Base-by-base conservation (phyloP, 2,113 vertebrate species). In the Cyanistes caeruleus region DNA sequence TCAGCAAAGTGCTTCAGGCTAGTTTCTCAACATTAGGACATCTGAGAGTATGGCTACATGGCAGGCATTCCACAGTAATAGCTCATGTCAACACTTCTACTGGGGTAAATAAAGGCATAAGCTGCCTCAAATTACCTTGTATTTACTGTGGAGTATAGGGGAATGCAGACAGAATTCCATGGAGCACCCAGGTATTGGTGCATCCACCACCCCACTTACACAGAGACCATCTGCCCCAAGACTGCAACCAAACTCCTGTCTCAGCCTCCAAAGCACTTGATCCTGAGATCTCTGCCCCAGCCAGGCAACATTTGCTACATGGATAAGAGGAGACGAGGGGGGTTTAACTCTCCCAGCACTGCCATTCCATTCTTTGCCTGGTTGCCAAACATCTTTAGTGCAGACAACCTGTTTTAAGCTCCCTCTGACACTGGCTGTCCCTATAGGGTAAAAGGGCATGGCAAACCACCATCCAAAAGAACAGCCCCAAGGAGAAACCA, bases 61-160 rank as follows among this genome's bases (percentile, higher is more conserved):
- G 78, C 48, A 85, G 65, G 62, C 74, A 93, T 89, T 91, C 90
- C 70, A 73, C 2, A 2, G 53, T 31, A 87, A 91, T 18, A 83
- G 70, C 62, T 91, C 12, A 0, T 60, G 53, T 90, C 93, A 91
- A 18, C 90, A 44, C 78, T 91, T 87, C 78, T 59, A 33, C 31
- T 52, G 70, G 37, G 62, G 49, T 91, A 90, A 94, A 93, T 39
- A 94, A 84, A 95, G 78, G 74, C 67, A 87, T 75, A 87, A 95
- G 4, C 35, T 87, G 81, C 84, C 43, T 72, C 81, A 79, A 46
- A 72, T 75, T 84, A 76, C 78, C 69, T 56, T 37, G 23, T 44
- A 17, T 72, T 68, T 72, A 55, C 60, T 35, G 20, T 20, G 41
- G 51, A 48, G 48, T 46, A 2, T 14, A 49, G 18, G 67, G 11